These are phyloP conservation scores for Apis cerana DNA, from an alignment of 1,140 invertebrate species.

Conservation along the genomic window DNA sequence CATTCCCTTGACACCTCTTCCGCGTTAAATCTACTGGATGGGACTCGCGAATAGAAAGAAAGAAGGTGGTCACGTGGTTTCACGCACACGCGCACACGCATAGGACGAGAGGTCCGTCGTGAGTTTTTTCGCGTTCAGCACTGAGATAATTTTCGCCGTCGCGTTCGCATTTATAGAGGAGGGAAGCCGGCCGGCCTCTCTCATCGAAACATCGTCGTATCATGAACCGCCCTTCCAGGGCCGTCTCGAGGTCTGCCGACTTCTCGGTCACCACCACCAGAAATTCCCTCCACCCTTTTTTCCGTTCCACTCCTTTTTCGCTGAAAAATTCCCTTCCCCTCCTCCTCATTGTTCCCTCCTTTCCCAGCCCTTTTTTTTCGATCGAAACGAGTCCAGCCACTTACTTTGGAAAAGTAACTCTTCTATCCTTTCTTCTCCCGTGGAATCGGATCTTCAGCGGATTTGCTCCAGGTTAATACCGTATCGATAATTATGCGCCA, in stretches of 20 bases:
- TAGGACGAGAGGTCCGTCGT: slow-evolving; percentile 13
- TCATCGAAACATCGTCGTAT: slow-evolving; percentile 41
- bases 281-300: too few species aligned
- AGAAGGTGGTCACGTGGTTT: too few species aligned
- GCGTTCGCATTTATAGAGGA: slow-evolving; percentile 66
- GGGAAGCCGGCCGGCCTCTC: slow-evolving; percentile 26
- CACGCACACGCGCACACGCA: too few species aligned
- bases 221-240: slow-evolving; percentile 46
- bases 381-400: too few species aligned
- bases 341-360: too few species aligned
- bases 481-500: neutral
- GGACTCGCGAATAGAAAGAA: too few species aligned
- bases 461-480: too few species aligned
- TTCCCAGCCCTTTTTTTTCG: too few species aligned
- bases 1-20: neutral
- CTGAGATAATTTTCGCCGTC: slow-evolving; percentile 66
- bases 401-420: too few species aligned
- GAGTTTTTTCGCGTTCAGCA: slow-evolving; percentile 58
- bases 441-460: too few species aligned
- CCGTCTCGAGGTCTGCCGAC: slow-evolving; percentile 41
- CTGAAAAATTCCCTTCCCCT: neutral
- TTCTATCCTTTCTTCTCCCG: too few species aligned
- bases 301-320: neutral
- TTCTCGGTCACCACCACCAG: neutral
- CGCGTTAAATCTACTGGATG: neutral